phyloP scores from a whole-genome alignment of 2,888 invertebrate species.

The Lissocephala sabroskyi region DNA sequence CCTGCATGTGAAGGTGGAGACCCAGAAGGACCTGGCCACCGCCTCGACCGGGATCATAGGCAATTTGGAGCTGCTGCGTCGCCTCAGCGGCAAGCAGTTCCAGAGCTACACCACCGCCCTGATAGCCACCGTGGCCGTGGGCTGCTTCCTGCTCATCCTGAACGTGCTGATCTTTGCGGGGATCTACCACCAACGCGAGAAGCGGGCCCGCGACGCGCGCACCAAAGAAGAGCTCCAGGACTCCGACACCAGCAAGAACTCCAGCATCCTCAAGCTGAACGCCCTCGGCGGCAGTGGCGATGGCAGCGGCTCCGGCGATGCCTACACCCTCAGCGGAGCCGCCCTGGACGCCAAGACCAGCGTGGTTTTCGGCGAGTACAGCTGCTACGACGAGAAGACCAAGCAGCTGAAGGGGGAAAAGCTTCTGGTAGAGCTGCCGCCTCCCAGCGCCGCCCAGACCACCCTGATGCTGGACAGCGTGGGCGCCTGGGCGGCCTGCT shows the following conservation, averaged over 20 bases:
- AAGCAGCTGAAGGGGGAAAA: constrained; percentile 73
- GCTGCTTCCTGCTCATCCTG: constrained; percentile 85
- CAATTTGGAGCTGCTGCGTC: constrained; percentile 81
- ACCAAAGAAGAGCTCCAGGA: constrained; percentile 82
- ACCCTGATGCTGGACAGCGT: constrained; percentile 43
- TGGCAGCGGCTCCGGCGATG: constrained; percentile 31
- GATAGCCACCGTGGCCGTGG: constrained; percentile 89
- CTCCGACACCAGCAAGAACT: constrained; percentile 72
- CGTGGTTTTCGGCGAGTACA: constrained; percentile 76
- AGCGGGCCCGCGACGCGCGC: constrained; percentile 78
- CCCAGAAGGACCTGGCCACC: constrained; percentile 65
- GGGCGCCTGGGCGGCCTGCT: constrained; percentile 50
- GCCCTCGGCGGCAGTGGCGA: constrained; percentile 39
- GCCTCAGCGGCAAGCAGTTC: constrained; percentile 84
- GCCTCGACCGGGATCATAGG: constrained; percentile 71
- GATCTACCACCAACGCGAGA: constrained; percentile 87
- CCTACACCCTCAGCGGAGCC: constrained; percentile 45
- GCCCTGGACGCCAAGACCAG: constrained; percentile 45
- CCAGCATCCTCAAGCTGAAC: constrained; percentile 66
- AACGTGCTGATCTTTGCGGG: constrained; percentile 92
- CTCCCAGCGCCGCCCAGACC: constrained; percentile 54
- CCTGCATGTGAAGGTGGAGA: constrained; percentile 40
- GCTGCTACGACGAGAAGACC: constrained; percentile 78
- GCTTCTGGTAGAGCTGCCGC: constrained; percentile 78
- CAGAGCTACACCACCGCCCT: constrained; percentile 92